A percentile compares a stretch with the other conserved stretches of the same genome.
phyloP scores from a whole-genome alignment of 2,113 vertebrate genomes.

The Myotis lucifugus region DNA sequence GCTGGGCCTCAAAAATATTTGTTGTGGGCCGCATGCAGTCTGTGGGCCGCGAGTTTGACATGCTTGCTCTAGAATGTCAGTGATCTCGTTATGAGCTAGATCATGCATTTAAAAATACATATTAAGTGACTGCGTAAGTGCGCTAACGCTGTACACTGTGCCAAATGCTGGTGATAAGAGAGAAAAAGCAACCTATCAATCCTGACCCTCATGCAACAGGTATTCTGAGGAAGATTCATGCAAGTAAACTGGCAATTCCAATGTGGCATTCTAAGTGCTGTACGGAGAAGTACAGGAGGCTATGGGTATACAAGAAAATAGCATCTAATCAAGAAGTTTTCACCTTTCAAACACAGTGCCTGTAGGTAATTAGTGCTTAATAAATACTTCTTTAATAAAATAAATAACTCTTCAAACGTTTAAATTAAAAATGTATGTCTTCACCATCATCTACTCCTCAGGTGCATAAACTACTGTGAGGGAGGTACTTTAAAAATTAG shows the following conservation, averaged over 20 bases:
- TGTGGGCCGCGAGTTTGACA: too few species aligned
- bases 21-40: too few species aligned
- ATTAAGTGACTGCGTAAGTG: not conserved
- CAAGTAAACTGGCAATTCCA: not conserved
- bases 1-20: too few species aligned
- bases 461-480: not conserved
- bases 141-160: not conserved
- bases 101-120: not conserved
- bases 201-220: too few species aligned
- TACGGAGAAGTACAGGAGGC: not conserved
- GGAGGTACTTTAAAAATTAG: not conserved
- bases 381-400: not conserved
- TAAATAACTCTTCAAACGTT: not conserved
- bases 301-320: accelerated
- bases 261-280: not conserved
- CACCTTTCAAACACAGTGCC: not conserved
- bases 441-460: not conserved
- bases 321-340: not conserved
- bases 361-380: not conserved
- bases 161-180: not conserved
- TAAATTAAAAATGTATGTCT: not conserved
- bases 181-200: not conserved
- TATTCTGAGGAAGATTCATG: not conserved
- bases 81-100: not conserved
- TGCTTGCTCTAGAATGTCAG: not conserved